Evolutionary conservation across 37 sponge, comb jelly and placozoan genomes (phyloP), one percentile per base, ranked within the genome.

Genomic region (Petrosia ficiformis): DNA sequence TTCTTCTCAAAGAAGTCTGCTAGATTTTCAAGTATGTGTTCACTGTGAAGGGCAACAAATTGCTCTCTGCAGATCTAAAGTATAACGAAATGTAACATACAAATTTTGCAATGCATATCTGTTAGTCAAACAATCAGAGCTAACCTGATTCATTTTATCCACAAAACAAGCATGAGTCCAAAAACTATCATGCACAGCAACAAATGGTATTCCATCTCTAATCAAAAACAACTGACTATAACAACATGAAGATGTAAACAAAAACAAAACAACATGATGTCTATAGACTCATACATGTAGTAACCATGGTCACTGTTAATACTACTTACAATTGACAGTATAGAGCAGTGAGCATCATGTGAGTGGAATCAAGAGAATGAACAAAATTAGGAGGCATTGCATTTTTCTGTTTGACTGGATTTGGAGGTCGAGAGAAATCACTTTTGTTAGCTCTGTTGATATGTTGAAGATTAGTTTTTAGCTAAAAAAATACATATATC

Each of bases 331-430:
- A 86, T 14, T 85, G 85, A 57, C 94, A 90, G 80, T 93, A 63
- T 3, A 98, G 86, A 22, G 96, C 86, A 30, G 99, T 98, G 54
- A 98, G 83, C 99, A 98, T 85, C 99, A 98, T 98, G 83, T 98
- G 99, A 6, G 94, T 89, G 42, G 99, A 95, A 70, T 98, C 99
- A 40, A 96, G 80, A 29, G 96, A 95, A 82, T 98, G 99, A n/a
- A 98, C 79, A 74, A 88, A 98, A 80, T 98, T 98, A 39, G 99
- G 99, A 37, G 99, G 96, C 68, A 98, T 94, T 1, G 84, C 99
- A 41, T 44, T 93, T 58, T 80, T 87, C 56, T 98, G 99, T 72
- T 88, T 93, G 39, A 63, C 70, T 44, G 42, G 63, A 33, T 89
- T 82, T 22, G 95, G 95, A 25, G 81, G 84, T 1, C 42, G 3